Conservation (phyloP, 2,888 invertebrate species). For the Drymonia ruficornis region DNA sequence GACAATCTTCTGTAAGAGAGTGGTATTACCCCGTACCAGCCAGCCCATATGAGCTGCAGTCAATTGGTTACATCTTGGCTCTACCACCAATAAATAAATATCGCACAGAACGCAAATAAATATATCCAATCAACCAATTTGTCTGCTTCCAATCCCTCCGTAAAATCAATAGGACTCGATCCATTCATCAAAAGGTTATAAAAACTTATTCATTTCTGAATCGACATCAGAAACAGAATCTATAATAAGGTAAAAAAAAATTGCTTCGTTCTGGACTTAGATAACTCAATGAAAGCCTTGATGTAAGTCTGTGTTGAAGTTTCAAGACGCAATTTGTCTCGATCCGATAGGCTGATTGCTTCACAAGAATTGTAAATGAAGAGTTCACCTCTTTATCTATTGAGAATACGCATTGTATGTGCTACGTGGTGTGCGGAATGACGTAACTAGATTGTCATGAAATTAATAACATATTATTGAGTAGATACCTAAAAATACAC, state of each 20-base stretch:
- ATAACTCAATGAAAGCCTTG: conserved; percentile 52
- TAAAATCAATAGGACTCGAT: neutral
- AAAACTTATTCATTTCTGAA: conserved; percentile 28
- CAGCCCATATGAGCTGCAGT: no score
- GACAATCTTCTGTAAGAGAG: no score
- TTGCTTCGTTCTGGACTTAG: conserved; percentile 46
- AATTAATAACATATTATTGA: no score
- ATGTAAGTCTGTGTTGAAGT: conserved; percentile 40
- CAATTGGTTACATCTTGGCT: no score
- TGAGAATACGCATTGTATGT: conserved; percentile 6
- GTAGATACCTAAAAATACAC: no score
- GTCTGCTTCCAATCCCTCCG: neutral
- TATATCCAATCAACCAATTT: conserved; percentile 7
- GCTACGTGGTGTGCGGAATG: neutral
- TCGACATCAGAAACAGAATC: conserved; percentile 43
- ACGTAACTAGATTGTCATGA: no score
- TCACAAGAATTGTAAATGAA: conserved; percentile 34
- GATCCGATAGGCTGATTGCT: conserved; percentile 45
- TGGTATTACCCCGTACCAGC: no score
- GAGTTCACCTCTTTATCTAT: conserved; percentile 19
- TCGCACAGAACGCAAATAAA: neutral
- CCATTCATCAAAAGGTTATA: conserved; percentile 17
- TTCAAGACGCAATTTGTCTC: conserved; percentile 42
- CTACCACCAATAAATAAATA: neutral
- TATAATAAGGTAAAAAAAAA: conserved; percentile 44